phyloP scores from a whole-genome alignment of 2,888 invertebrate species.

The Synergus umbraculus region DNA sequence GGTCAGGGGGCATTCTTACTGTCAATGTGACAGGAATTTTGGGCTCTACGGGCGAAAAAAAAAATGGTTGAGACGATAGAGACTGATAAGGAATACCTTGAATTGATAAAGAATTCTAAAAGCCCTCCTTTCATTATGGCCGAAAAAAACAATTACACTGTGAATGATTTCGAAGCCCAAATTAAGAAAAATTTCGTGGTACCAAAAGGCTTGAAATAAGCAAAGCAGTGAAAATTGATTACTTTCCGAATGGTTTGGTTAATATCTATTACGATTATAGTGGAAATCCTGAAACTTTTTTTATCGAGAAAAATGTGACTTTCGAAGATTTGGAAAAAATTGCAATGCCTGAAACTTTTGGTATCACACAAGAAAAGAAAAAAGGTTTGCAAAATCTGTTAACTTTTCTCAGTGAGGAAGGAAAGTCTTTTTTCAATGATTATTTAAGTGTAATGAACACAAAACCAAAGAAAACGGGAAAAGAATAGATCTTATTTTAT shows the following conservation, averaged over 20 bases:
- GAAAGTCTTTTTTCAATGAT: not conserved
- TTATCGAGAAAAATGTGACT: not conserved
- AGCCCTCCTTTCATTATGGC: constrained; percentile 37
- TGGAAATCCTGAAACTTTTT: not conserved
- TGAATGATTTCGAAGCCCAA: not conserved
- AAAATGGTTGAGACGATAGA: constrained; percentile 44
- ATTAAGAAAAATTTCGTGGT: not conserved
- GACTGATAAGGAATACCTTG: constrained; percentile 42
- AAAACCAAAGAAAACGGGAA: not conserved
- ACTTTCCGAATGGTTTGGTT: not conserved
- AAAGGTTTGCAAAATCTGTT: too few species aligned
- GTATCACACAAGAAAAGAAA: not conserved
- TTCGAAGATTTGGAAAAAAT: not conserved
- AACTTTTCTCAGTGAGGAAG: not conserved
- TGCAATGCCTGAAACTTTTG: not conserved
- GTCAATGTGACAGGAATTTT: constrained; percentile 53
- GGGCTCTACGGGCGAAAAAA: constrained; percentile 44
- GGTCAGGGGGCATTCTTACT: constrained; percentile 52
- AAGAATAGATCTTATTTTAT: not conserved
- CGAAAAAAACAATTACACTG: not conserved
- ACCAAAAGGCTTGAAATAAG: not conserved
- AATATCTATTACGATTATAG: not conserved
- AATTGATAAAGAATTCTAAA: constrained; percentile 44
- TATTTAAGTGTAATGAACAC: not conserved
- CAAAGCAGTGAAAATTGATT: not conserved